Evolutionary conservation across 1,140 invertebrate species (phyloP).

Genomic region (Drosophila prosaltans): DNA sequence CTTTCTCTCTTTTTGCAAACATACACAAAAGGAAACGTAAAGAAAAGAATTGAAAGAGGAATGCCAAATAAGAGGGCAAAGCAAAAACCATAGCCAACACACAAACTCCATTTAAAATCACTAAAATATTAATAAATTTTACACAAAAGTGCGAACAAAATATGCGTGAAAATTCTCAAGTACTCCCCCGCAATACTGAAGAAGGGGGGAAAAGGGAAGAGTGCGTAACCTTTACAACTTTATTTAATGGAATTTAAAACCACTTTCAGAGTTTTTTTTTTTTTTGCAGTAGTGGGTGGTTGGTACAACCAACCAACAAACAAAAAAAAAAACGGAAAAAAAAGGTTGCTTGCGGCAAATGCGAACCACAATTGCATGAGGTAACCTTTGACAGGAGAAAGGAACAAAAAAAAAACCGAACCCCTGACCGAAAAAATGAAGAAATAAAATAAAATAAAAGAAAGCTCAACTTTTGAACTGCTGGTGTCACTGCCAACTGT

Average conservation of each 20-base stretch:
- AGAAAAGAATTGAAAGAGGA: constrained; percentile 22
- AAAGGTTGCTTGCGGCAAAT: constrained; percentile 66
- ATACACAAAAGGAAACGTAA: constrained; percentile 11
- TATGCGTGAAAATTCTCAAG: constrained; percentile 80
- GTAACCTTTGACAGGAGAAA: constrained; percentile 68
- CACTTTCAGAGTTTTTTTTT: constrained; percentile 51
- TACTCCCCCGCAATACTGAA: neutral
- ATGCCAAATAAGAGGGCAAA: neutral
- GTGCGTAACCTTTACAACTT: constrained; percentile 74
- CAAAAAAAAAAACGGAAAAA: neutral
- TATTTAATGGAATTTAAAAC: constrained; percentile 83
- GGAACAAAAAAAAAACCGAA: constrained; percentile 33
- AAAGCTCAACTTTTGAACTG: constrained; percentile 58
- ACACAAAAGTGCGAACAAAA: constrained; percentile 80
- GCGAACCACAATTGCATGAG: constrained; percentile 74
- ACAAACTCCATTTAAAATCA: constrained; percentile 80
- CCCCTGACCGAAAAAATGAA: constrained; percentile 32
- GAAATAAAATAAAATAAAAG: constrained; percentile 37
- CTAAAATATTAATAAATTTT: constrained; percentile 82
- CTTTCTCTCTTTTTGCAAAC: neutral
- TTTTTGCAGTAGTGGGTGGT: constrained; percentile 45
- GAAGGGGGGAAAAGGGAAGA: neutral
- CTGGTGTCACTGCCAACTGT: constrained; percentile 78
- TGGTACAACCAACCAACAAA: constrained; percentile 8
- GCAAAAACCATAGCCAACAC: constrained; percentile 40